phyloP scores from a whole-genome alignment of 2,888 invertebrate genomes.

The Platycheirus rosarum region DNA sequence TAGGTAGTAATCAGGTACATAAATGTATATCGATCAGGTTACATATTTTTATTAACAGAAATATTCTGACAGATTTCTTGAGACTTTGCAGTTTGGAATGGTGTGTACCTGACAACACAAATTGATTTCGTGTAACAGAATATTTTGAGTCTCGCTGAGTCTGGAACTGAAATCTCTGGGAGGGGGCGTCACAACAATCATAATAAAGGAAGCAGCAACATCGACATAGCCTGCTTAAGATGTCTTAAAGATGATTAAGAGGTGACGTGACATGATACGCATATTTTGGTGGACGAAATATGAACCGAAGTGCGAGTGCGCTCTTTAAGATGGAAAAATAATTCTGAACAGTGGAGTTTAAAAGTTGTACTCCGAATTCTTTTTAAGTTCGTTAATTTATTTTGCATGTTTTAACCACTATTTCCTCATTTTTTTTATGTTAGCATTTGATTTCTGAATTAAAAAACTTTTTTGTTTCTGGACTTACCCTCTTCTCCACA shows the following conservation, averaged over 20 bases:
- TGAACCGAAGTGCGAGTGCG: slow-evolving; percentile 28
- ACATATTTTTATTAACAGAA: neutral
- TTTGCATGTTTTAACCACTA: too few relatives aligned
- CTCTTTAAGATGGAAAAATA: neutral
- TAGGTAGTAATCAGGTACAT: slow-evolving; percentile 13
- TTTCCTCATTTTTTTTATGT: too few relatives aligned
- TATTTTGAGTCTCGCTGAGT: slow-evolving; percentile 27
- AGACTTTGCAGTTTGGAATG: slow-evolving; percentile 8
- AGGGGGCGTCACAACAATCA: slow-evolving; percentile 40
- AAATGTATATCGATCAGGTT: slow-evolving; percentile 14
- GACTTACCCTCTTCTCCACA: too few relatives aligned
- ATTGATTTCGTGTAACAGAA: slow-evolving; percentile 50
- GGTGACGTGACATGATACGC: slow-evolving; percentile 43
- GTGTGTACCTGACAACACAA: slow-evolving; percentile 43
- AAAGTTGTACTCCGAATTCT: too few relatives aligned
- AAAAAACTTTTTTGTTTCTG: too few relatives aligned
- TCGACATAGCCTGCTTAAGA: slow-evolving; percentile 49
- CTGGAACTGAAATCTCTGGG: neutral
- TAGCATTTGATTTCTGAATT: too few relatives aligned
- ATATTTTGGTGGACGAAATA: slow-evolving; percentile 53
- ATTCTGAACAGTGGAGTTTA: slow-evolving; percentile 6
- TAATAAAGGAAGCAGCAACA: slow-evolving; percentile 32
- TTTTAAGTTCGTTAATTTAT: too few relatives aligned
- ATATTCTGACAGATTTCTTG: slow-evolving; percentile 3
- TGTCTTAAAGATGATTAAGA: slow-evolving; percentile 62